These are phyloP conservation scores for Syngnathus acus DNA, from an alignment of 2,797 vertebrate genomes.

Conservation along the genomic window DNA sequence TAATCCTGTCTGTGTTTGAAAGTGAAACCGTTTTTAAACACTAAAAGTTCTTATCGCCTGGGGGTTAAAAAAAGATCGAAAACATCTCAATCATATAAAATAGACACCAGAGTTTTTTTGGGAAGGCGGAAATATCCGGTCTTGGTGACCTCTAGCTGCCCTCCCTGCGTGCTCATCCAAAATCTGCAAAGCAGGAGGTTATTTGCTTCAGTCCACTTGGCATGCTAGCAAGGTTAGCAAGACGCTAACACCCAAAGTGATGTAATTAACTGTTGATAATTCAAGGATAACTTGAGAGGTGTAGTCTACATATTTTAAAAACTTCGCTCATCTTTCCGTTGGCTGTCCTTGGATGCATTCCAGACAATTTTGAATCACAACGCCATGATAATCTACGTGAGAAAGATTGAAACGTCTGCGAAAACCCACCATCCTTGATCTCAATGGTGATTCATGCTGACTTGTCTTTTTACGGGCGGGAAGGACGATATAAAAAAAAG, in stretches of 20 bases:
- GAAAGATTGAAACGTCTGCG: background rate
- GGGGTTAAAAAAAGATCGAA: background rate
- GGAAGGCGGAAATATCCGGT: constrained; percentile 30
- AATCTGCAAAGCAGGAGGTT: background rate
- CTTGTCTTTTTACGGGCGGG: constrained; percentile 16
- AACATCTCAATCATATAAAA: no score
- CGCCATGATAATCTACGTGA: background rate
- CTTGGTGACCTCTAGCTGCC: constrained; percentile 29
- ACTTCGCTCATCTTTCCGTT: background rate
- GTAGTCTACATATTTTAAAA: no score
- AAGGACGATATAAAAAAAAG: constrained; percentile 13
- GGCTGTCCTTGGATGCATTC: background rate
- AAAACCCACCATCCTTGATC: constrained; percentile 5
- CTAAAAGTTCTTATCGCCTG: background rate
- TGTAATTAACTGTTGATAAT: no score
- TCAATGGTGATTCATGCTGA: constrained; percentile 1
- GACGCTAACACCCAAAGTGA: no score
- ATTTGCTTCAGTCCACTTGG: background rate
- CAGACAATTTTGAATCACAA: constrained; percentile 4
- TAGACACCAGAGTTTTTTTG: constrained; percentile 13
- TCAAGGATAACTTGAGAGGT: no score
- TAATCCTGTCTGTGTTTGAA: background rate
- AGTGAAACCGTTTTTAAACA: background rate
- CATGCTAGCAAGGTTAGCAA: no score
- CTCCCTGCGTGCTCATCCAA: constrained; percentile 14